Base-by-base conservation (phyloP, 2,888 invertebrate species). In the Lomographa bimaculata region DNA sequence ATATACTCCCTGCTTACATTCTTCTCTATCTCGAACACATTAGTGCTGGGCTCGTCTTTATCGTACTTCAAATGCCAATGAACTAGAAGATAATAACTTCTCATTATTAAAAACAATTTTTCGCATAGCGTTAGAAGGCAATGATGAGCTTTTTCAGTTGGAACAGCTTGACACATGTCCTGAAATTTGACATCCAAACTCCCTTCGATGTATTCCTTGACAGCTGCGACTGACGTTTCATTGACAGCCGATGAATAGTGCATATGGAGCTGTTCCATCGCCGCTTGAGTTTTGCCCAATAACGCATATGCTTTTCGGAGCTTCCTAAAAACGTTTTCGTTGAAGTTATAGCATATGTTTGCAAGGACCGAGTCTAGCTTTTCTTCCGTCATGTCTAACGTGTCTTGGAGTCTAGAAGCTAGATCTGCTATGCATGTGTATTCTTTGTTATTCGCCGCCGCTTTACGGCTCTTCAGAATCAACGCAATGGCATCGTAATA, bases 221-320 rank as follows among this genome's bases (percentile, higher is more conserved):
- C 81, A 0, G 92, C 90, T 24, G 90, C 90, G 10, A 92, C 91
- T 0, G 96, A 94, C 0, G 94, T 92, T 46, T 94, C 95, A 54
- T 96, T 98, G 7, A 98, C 96, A 0, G 97, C 96, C 20, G 97
- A 97, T 0, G 97, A 95, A 64, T 97, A 98, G 73, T 98, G 97
- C 92, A 98, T 97, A 57, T 97, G 96, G 5, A 98, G 79, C 72
- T 98, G 97, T 74, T 98, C 98, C 93, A 98, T 95, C 0, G 97
- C 97, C 1, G 95, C 94, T 79, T 97, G 94, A 0, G 96, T 96
- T 79, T 98, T 98, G 0, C 97, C 97, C 2, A 99, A 80, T 9
- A 98, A 86, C 19, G 92, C 92, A 69, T 98, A 99, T 0, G 98
- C 98, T 54, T 92, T 93, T 65, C 97, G 95, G 0, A 98, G 85